Evolutionary conservation across 1,140 invertebrate species (phyloP).

Genomic region (Pseudobourletiella spinata): DNA sequence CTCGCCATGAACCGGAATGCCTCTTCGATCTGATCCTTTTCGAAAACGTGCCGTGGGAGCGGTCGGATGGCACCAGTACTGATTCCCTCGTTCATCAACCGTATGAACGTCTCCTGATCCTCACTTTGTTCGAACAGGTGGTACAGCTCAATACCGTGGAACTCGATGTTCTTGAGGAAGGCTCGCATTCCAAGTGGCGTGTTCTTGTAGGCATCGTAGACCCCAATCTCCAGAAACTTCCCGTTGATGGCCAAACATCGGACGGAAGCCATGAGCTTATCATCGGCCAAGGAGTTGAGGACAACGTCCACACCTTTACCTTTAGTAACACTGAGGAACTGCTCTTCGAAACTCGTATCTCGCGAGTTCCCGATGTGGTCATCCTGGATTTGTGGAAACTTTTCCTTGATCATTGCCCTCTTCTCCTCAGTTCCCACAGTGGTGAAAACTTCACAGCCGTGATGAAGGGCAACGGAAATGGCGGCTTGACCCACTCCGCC

Average conservation of each 20-base stretch:
- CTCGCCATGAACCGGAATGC: constrained; percentile 94
- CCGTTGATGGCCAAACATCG: too few relatives aligned
- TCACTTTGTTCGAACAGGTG: constrained; percentile 58
- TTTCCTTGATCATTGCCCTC: constrained; percentile 51
- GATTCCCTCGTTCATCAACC: constrained; percentile 73
- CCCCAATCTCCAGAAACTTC: too few relatives aligned
- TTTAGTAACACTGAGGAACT: too few relatives aligned
- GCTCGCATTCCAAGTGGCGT: constrained; percentile 72
- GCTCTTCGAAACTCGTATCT: too few relatives aligned
- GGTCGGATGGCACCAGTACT: constrained; percentile 73
- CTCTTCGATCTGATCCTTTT: constrained; percentile 74
- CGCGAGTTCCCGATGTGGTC: too few relatives aligned
- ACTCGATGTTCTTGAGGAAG: constrained; percentile 90
- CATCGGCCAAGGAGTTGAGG: constrained; percentile 64
- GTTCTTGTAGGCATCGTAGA: constrained; percentile 43
- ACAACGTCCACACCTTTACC: too few relatives aligned
- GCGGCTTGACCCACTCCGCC: constrained; percentile 75
- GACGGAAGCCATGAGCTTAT: too few relatives aligned
- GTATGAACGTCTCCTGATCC: too few relatives aligned
- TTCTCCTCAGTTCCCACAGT: constrained; percentile 63
- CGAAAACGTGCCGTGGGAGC: constrained; percentile 68
- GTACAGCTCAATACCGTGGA: too few relatives aligned
- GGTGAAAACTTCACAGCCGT: constrained; percentile 58
- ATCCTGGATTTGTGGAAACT: constrained; percentile 55
- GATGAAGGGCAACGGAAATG: constrained; percentile 55